These are phyloP conservation scores for Phalloptychus januarius DNA, from an alignment of 2,797 vertebrate genomes.

Conservation along the genomic window DNA sequence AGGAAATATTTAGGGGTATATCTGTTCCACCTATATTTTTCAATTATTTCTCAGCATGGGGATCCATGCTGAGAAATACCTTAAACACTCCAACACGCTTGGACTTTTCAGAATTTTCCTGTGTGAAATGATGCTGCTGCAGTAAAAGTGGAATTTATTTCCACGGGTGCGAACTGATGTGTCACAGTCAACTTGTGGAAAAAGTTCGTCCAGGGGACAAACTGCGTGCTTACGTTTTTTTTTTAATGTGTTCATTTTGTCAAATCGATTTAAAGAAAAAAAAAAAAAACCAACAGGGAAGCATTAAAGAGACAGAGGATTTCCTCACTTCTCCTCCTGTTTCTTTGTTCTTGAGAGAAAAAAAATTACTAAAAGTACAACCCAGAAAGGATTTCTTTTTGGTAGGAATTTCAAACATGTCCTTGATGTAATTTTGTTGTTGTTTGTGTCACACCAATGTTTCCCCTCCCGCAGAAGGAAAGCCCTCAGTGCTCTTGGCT, in stretches of 20 bases:
- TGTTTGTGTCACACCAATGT: neutral
- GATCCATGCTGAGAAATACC: too few species aligned
- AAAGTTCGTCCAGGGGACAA: neutral
- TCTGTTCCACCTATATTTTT: neutral
- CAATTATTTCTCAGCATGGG: neutral
- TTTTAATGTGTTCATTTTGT: neutral
- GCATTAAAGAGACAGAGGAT: slow-evolving; percentile 1
- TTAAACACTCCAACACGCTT: neutral
- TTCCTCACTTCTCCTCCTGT: slow-evolving; percentile 17
- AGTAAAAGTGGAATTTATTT: neutral
- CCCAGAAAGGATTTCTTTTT: slow-evolving; percentile 17
- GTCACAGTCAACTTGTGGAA: neutral
- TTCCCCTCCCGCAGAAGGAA: slow-evolving; percentile 34
- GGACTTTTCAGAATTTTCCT: neutral
- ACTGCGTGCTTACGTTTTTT: neutral
- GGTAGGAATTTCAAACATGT: slow-evolving; percentile 12
- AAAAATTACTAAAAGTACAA: slow-evolving; percentile 19
- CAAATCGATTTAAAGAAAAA: neutral
- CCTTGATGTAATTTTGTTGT: slow-evolving; percentile 7
- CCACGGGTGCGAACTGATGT: neutral
- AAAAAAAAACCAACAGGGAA: neutral
- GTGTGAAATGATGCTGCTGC: neutral
- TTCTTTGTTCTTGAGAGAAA: neutral
- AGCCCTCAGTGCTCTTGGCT: slow-evolving; percentile 36
- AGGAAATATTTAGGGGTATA: neutral